These are phyloP conservation scores for Drosophila jambulina DNA, from an alignment of 1,140 invertebrate species.

Conservation along the genomic window DNA sequence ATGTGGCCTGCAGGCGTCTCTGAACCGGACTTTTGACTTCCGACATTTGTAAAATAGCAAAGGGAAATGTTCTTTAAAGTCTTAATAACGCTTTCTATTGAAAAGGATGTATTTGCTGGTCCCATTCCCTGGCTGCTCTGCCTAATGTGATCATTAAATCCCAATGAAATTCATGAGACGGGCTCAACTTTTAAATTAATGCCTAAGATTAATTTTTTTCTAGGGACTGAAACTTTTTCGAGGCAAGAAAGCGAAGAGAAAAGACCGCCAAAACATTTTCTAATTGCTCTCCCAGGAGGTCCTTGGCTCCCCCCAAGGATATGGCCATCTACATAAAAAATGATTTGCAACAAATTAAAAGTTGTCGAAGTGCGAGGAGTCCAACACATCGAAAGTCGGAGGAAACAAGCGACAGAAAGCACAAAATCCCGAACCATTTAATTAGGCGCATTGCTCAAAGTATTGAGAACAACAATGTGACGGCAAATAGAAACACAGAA, in stretches of 20 bases:
- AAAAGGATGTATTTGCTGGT: slow-evolving; percentile 21
- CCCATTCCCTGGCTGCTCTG: not conserved
- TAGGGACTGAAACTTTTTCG: slow-evolving; percentile 26
- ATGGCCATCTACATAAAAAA: slow-evolving; percentile 54
- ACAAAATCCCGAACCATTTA: slow-evolving; percentile 66
- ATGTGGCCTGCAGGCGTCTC: slow-evolving; percentile 10
- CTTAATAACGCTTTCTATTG: not conserved
- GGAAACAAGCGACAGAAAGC: slow-evolving; percentile 34
- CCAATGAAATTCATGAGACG: slow-evolving; percentile 51
- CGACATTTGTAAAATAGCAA: slow-evolving; percentile 15
- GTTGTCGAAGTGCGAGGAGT: slow-evolving; percentile 41
- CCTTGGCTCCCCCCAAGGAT: slow-evolving; percentile 26
- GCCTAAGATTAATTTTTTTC: slow-evolving; percentile 61
- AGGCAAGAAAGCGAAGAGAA: not conserved
- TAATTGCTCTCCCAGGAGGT: slow-evolving; percentile 68
- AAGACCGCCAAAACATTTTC: slow-evolving; percentile 54
- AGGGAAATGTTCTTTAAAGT: not conserved
- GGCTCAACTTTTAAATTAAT: slow-evolving; percentile 65
- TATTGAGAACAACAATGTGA: slow-evolving; percentile 25
- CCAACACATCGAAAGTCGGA: slow-evolving; percentile 42
- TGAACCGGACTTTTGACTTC: slow-evolving; percentile 35
- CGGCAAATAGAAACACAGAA: slow-evolving; percentile 12
- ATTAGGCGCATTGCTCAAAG: slow-evolving; percentile 62
- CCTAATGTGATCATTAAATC: slow-evolving; percentile 57
- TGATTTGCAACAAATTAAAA: slow-evolving; percentile 68